These are phyloP conservation scores for Drosophila suzukii DNA, from an alignment of 1,140 invertebrate species.

Conservation along the genomic window DNA sequence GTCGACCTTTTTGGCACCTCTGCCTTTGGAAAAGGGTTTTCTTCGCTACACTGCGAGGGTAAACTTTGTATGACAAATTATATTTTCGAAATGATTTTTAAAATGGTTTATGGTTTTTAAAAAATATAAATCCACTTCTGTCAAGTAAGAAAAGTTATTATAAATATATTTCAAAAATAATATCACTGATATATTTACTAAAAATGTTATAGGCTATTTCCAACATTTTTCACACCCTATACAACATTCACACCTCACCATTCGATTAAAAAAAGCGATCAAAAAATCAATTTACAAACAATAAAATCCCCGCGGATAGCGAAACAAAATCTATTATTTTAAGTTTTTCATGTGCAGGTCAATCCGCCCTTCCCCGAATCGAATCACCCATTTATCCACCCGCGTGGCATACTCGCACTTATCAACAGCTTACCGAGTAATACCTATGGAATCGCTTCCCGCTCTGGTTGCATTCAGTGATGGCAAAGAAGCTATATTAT, in stretches of 20 bases:
- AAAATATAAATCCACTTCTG: too few relatives aligned
- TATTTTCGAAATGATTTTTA: too few relatives aligned
- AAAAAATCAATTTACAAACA: constrained; percentile 14
- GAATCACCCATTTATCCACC: constrained; percentile 9
- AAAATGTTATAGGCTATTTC: too few relatives aligned
- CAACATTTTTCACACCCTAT: too few relatives aligned
- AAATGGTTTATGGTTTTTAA: too few relatives aligned
- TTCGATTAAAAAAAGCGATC: background rate
- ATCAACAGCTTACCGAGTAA: constrained; percentile 32
- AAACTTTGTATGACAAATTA: background rate
- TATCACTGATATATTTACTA: too few relatives aligned
- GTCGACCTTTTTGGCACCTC: constrained; percentile 34
- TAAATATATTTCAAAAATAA: too few relatives aligned
- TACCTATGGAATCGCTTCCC: constrained; percentile 20
- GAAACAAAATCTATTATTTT: constrained; percentile 43
- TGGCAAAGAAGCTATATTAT: background rate
- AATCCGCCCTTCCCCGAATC: background rate
- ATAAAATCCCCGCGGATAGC: constrained; percentile 18
- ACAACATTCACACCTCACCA: background rate
- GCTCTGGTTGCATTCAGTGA: background rate
- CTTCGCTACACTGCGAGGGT: background rate
- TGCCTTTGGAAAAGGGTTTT: background rate
- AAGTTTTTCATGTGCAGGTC: constrained; percentile 17
- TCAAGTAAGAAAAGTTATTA: too few relatives aligned
- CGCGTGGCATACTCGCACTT: constrained; percentile 7